These are phyloP conservation scores for Laterallus jamaicensis DNA, from an alignment of 2,113 vertebrate species.

Conservation along the genomic window DNA sequence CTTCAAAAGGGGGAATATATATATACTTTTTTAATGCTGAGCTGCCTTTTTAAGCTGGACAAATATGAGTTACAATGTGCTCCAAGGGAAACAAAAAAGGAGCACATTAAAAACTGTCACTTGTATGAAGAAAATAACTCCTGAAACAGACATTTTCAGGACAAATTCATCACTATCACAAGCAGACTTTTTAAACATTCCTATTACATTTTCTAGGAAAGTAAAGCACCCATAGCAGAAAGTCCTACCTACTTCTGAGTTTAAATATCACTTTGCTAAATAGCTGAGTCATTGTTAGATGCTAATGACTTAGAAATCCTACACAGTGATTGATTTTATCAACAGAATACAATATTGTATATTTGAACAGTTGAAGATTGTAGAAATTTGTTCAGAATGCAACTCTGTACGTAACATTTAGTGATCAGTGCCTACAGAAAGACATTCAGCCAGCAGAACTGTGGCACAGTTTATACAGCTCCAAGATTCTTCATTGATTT, in stretches of 20 bases:
- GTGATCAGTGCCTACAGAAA: not conserved
- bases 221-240: not conserved
- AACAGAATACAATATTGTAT: not conserved
- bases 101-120: slow-evolving; percentile 26
- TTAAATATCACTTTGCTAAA: not conserved
- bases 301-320: not conserved
- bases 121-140: not conserved
- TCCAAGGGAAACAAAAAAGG: slow-evolving; percentile 43
- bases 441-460: not conserved
- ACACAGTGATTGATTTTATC: not conserved
- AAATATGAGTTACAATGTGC: slow-evolving; percentile 12
- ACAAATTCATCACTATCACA: not conserved
- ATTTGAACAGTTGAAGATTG: too few species aligned
- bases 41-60: slow-evolving; percentile 32
- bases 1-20: slow-evolving; percentile 4
- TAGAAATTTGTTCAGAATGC: not conserved
- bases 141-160: slow-evolving; percentile 4
- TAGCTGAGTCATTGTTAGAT: not conserved
- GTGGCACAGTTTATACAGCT: not conserved
- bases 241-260: not conserved
- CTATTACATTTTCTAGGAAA: not conserved
- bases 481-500: not conserved
- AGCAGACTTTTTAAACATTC: not conserved
- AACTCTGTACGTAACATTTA: not conserved
- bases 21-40: not conserved